phyloP scores from a whole-genome alignment of 2,888 invertebrate genomes.

The Callimorpha dominula region DNA sequence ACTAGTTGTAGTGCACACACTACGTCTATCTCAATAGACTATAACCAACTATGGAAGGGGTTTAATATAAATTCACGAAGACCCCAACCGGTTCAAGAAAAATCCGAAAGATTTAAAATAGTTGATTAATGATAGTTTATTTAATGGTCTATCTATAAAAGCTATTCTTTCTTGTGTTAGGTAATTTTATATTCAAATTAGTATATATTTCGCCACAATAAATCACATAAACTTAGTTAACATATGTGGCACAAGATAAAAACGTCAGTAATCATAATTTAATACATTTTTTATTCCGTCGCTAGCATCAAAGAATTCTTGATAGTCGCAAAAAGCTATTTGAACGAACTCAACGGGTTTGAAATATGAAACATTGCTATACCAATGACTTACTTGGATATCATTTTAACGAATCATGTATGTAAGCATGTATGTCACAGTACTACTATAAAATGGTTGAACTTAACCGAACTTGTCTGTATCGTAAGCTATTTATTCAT shows the following conservation, averaged over 20 bases:
- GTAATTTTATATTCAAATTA: slow-evolving; percentile 7
- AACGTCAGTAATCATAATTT: slow-evolving; percentile 24
- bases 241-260: slow-evolving; percentile 19
- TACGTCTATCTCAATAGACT: too few relatives aligned
- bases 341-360: slow-evolving; percentile 42
- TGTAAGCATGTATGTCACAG: not conserved
- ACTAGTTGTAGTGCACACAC: not conserved
- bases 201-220: slow-evolving; percentile 11
- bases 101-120: not conserved
- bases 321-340: slow-evolving; percentile 48
- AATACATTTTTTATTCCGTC: slow-evolving; percentile 22
- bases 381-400: slow-evolving; percentile 51
- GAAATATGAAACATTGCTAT: slow-evolving; percentile 47
- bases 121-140: not conserved
- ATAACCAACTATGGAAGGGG: too few relatives aligned
- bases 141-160: not conserved
- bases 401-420: slow-evolving; percentile 9
- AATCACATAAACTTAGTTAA: slow-evolving; percentile 16
- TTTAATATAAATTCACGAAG: not conserved
- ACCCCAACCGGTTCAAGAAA: not conserved
- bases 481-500: slow-evolving; percentile 8
- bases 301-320: slow-evolving; percentile 43
- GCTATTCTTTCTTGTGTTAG: not conserved
- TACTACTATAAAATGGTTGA: slow-evolving; percentile 20
- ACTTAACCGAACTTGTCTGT: slow-evolving; percentile 10